These are phyloP conservation scores for Cyprinodon diabolis DNA, from an alignment of 2,797 vertebrate species.

Conservation along the genomic window DNA sequence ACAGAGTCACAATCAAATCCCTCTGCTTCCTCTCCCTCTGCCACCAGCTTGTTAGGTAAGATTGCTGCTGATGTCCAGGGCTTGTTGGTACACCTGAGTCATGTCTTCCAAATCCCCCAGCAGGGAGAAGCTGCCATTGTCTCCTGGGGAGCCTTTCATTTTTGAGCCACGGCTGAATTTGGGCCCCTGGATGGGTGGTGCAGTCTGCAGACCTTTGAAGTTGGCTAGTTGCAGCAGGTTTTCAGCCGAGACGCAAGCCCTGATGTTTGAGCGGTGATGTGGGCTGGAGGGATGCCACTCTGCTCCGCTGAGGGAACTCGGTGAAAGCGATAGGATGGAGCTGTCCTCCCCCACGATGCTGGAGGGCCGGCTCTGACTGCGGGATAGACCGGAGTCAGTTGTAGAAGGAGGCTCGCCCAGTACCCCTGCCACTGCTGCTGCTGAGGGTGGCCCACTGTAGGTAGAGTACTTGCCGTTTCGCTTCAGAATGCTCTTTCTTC, in stretches of 20 bases:
- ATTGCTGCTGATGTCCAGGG: constrained; percentile 97
- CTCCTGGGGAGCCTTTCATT: constrained; percentile 86
- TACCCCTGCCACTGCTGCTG: constrained; percentile 66
- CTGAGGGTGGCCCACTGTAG: constrained; percentile 73
- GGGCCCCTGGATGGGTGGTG: constrained; percentile 86
- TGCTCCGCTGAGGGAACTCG: constrained; percentile 86
- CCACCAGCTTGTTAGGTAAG: constrained; percentile 84
- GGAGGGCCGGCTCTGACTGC: constrained; percentile 95
- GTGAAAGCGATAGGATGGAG: constrained; percentile 83
- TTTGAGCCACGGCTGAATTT: constrained; percentile 86
- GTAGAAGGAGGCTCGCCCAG: constrained; percentile 76
- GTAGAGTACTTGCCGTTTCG: constrained; percentile 95
- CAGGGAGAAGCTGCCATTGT: constrained; percentile 98
- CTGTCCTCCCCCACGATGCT: constrained; percentile 94
- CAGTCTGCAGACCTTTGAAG: constrained; percentile 91
- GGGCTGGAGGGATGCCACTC: constrained; percentile 88
- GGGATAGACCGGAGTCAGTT: constrained; percentile 85
- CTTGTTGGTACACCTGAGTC: constrained; percentile 99
- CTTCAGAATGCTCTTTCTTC: constrained; percentile 96
- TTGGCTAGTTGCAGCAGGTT: constrained; percentile 95
- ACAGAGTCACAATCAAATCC: constrained; percentile 34
- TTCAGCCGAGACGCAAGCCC: constrained; percentile 94
- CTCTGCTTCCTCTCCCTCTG: constrained; percentile 44
- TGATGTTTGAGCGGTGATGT: constrained; percentile 87
- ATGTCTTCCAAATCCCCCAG: constrained; percentile 98